These are phyloP conservation scores for Tenthredo livida DNA, from an alignment of 2,888 invertebrate species.

Conservation along the genomic window DNA sequence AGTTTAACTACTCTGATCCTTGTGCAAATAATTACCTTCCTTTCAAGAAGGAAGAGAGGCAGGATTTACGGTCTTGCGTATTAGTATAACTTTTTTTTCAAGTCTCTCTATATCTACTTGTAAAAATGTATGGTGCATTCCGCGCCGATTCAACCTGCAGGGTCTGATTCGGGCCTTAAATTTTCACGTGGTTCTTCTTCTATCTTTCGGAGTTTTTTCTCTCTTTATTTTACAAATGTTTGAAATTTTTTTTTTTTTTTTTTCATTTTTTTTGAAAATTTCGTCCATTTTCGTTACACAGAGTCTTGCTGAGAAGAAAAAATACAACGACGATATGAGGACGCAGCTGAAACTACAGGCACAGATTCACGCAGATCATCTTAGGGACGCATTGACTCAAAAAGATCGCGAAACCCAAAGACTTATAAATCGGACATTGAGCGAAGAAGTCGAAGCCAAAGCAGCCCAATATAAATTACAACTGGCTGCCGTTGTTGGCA, in stretches of 20 bases:
- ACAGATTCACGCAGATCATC: conserved; percentile 91
- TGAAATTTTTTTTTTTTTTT: too few species aligned
- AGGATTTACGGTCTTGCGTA: background rate
- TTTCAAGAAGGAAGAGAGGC: background rate
- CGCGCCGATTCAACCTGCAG: too few species aligned
- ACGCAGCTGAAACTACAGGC: conserved; percentile 91
- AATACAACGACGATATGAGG: conserved; percentile 85
- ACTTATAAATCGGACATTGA: conserved; percentile 80
- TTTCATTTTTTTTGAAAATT: too few species aligned
- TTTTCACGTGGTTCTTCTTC: too few species aligned
- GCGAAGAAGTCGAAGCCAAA: conserved; percentile 85
- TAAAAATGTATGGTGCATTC: background rate
- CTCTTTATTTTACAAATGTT: too few species aligned
- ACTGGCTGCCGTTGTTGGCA: conserved; percentile 86
- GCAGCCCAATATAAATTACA: conserved; percentile 85
- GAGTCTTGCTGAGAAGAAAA: conserved; percentile 82
- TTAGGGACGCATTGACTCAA: conserved; percentile 85
- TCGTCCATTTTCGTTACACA: conserved; percentile 66
- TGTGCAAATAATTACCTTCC: conserved; percentile 18
- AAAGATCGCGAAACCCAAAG: conserved; percentile 82
- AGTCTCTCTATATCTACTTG: too few species aligned
- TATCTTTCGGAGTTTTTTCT: too few species aligned
- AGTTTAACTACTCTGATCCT: conserved; percentile 39
- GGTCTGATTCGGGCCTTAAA: too few species aligned
- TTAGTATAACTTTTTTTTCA: conserved; percentile 16